These are phyloP conservation scores for Melozone crissalis DNA, from an alignment of 2,113 vertebrate species.

Conservation along the genomic window DNA sequence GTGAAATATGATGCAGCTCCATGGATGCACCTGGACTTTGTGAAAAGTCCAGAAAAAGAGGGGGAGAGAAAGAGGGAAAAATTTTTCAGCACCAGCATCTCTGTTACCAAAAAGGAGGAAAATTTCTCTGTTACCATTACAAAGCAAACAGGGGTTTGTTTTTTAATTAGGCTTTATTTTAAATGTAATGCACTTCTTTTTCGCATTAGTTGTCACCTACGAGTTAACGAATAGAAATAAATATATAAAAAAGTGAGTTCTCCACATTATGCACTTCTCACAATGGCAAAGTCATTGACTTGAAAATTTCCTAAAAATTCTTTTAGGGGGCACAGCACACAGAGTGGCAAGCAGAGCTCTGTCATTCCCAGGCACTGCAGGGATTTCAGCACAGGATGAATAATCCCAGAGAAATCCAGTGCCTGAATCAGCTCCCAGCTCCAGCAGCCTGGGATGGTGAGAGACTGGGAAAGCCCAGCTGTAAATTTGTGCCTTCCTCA, in stretches of 20 bases:
- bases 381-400: not conserved
- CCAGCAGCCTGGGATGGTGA: not conserved
- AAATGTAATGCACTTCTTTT: not conserved
- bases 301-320: not conserved
- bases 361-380: no score
- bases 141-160: not conserved
- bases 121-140: not conserved
- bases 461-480: not conserved
- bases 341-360: not conserved
- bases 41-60: not conserved
- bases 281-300: not conserved
- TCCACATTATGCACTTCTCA: not conserved
- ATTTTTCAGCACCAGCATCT: not conserved
- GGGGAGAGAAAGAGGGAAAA: not conserved
- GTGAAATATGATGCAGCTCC: not conserved
- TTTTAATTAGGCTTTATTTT: not conserved
- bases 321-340: not conserved
- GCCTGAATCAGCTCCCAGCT: not conserved
- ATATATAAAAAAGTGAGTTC: not conserved
- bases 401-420: rapidly evolving
- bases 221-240: not conserved
- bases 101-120: not conserved
- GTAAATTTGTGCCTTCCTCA: not conserved
- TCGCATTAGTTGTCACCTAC: not conserved
- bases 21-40: not conserved